Conservation (phyloP, 2,113 vertebrate species). For the Phodopus roborovskii region DNA sequence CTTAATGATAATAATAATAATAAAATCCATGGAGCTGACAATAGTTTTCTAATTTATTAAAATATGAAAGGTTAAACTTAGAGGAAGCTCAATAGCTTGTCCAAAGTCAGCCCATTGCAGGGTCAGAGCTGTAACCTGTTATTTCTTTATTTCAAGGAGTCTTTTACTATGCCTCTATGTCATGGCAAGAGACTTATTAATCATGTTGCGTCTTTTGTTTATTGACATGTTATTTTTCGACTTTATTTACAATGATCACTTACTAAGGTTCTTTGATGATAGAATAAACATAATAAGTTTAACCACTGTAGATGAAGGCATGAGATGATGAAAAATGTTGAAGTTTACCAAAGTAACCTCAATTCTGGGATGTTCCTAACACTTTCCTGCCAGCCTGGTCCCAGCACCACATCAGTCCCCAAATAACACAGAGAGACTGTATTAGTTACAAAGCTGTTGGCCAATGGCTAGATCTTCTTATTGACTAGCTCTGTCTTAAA, state of each 20-base stretch:
- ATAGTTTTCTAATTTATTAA: background rate
- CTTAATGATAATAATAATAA: background rate
- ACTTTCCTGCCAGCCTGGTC: too few species aligned
- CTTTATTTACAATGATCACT: background rate
- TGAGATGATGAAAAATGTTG: background rate
- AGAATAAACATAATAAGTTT: background rate
- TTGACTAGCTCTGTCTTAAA: too few species aligned
- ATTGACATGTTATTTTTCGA: background rate
- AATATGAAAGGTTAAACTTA: background rate
- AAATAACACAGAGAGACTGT: too few species aligned
- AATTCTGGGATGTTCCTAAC: too few species aligned
- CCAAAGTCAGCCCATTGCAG: background rate
- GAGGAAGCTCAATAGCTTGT: background rate
- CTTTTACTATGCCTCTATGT: background rate
- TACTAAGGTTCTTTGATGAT: background rate
- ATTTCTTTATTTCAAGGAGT: background rate
- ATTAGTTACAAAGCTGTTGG: too few species aligned
- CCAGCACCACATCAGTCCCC: too few species aligned
- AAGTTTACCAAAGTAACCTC: background rate
- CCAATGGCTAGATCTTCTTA: too few species aligned
- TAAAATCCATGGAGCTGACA: background rate
- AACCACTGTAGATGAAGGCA: background rate
- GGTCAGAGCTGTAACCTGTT: rapidly evolving
- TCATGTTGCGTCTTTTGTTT: background rate
- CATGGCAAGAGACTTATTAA: background rate